Evolutionary conservation across 2,888 invertebrate genomes (phyloP), one percentile per base, ranked within the genome.

Genomic region (Caenorhabditis macrosperma): DNA sequence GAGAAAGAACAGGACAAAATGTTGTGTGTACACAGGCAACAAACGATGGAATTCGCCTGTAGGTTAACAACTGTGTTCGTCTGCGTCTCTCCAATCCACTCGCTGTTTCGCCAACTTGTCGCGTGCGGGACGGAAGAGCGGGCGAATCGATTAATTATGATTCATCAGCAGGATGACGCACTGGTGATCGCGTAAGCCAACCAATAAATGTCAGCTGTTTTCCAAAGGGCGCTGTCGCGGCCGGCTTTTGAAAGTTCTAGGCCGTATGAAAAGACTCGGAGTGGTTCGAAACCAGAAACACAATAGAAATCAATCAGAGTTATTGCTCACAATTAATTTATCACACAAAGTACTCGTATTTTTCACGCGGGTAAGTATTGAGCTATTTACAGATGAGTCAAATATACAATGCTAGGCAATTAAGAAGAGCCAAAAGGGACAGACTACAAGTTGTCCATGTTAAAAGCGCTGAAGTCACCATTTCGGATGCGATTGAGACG

Each of bases 401-500:
- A n/a, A n/a, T n/a, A n/a, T n/a, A n/a, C n/a, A n/a, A n/a, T n/a
- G n/a, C n/a, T n/a, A n/a, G n/a, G n/a, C n/a, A n/a, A n/a, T n/a
- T n/a, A n/a, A n/a, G n/a, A n/a, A n/a, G n/a, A n/a, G n/a, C n/a
- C n/a, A n/a, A n/a, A n/a, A n/a, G n/a, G n/a, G n/a, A n/a, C n/a
- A n/a, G n/a, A n/a, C 57, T 55, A 67, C 38, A 46, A 17, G 17
- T 64, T 54, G 24, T 64, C 46, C 28, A 52, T 66, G 24, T 76
- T 46, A 48, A 76, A 81, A 6, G 81, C 81, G 9, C 9, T 61
- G 59, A 83, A 82, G 44, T 84, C 82, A 22, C 82, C 82, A 52
- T 82, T 80, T 33, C 84, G 77, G 26, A 82, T 78, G 10, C 78
- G 68, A 41, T 81, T 82, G 22, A 81, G 74, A 44, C 67, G 35